phyloP scores from a whole-genome alignment of 2,113 vertebrate species.

The Thymallus thymallus region DNA sequence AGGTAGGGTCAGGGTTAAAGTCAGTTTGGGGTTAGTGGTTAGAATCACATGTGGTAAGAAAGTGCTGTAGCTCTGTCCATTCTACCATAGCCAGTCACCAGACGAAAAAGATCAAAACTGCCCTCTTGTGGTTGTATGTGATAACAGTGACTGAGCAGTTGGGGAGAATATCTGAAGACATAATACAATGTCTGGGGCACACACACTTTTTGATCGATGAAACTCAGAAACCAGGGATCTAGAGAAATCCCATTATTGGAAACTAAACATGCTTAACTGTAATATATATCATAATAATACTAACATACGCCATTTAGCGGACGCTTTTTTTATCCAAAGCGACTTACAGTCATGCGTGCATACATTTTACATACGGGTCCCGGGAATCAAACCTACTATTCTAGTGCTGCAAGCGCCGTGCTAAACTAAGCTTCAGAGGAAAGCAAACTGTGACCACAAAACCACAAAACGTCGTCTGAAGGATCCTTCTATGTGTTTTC shows the following conservation, averaged over 20 bases:
- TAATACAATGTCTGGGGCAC: background rate
- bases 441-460: background rate
- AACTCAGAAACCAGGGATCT: background rate
- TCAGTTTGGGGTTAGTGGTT: background rate
- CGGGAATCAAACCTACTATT: no score
- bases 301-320: no score
- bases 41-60: background rate
- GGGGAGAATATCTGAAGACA: no score
- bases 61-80: background rate
- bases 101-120: constrained; percentile 54
- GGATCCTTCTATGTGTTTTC: background rate
- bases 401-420: no score
- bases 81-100: constrained; percentile 10
- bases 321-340: no score
- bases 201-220: background rate
- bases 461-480: background rate
- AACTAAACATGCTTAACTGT: no score
- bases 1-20: background rate
- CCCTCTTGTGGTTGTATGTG: constrained; percentile 64
- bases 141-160: background rate
- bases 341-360: no score
- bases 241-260: background rate
- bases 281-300: no score
- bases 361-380: no score
- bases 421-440: no score